phyloP scores from a whole-genome alignment of 2,888 invertebrate species.

The Lycocerus yunnanus region DNA sequence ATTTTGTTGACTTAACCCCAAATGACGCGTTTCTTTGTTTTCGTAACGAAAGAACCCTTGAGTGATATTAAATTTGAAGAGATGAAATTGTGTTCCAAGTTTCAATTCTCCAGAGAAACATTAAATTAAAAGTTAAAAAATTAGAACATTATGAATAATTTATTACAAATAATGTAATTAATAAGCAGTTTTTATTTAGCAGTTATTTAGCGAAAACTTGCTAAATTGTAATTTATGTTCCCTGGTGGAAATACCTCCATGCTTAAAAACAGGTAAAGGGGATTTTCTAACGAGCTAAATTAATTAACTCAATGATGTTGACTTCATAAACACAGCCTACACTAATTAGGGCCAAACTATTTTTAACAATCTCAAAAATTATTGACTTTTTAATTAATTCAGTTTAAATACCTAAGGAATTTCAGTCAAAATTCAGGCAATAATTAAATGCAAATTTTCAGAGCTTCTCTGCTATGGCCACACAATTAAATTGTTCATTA shows the following conservation, averaged over 20 bases:
- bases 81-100: neutral
- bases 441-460: slow-evolving; percentile 1
- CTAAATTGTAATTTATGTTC: neutral
- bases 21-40: neutral
- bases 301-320: neutral
- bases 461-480: neutral
- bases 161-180: neutral
- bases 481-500: neutral
- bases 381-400: neutral
- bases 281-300: neutral
- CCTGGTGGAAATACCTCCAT: neutral
- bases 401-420: neutral
- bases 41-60: neutral
- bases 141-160: neutral
- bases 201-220: neutral
- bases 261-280: neutral
- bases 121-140: neutral
- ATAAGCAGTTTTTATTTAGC: neutral
- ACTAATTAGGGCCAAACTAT: neutral
- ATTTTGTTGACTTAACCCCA: neutral
- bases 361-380: neutral
- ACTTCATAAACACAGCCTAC: neutral
- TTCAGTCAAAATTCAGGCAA: neutral
- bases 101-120: neutral
- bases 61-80: neutral